Evolutionary conservation across 2,888 invertebrate species (phyloP).

Genomic region (Morinoia aosen): DNA sequence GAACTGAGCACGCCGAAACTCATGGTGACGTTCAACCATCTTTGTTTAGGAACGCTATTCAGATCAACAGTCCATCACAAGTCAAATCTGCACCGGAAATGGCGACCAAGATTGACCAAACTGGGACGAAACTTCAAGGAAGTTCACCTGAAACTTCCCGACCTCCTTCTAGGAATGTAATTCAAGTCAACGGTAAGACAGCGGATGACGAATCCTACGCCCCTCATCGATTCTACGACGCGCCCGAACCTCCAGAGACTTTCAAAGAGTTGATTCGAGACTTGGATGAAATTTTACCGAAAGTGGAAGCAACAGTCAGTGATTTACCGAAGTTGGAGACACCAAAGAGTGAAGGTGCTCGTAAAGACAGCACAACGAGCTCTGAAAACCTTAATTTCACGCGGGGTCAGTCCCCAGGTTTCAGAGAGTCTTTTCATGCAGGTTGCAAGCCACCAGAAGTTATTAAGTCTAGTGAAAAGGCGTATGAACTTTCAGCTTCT

Average conservation of each 20-base stretch:
- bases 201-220: not conserved
- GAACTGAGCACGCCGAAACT: not conserved
- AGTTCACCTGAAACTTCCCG: not conserved
- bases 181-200: constrained; percentile 10
- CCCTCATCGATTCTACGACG: not conserved
- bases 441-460: not conserved
- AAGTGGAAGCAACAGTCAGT: not conserved
- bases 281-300: constrained; percentile 23
- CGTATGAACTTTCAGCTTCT: constrained; percentile 50
- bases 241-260: not conserved
- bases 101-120: not conserved
- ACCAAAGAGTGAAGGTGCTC: not conserved
- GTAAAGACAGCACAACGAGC: not conserved
- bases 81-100: not conserved
- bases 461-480: not conserved
- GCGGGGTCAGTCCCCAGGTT: constrained; percentile 7
- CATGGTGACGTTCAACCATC: not conserved
- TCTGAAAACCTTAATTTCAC: not conserved
- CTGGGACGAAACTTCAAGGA: not conserved
- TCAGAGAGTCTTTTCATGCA: constrained; percentile 30
- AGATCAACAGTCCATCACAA: not conserved
- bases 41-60: not conserved
- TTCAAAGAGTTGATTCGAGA: constrained; percentile 24
- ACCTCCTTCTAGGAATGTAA: constrained; percentile 2
- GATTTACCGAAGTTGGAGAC: not conserved